Conservation (phyloP, 2,888 invertebrate genomes). For the Nemapogon koenigi region DNA sequence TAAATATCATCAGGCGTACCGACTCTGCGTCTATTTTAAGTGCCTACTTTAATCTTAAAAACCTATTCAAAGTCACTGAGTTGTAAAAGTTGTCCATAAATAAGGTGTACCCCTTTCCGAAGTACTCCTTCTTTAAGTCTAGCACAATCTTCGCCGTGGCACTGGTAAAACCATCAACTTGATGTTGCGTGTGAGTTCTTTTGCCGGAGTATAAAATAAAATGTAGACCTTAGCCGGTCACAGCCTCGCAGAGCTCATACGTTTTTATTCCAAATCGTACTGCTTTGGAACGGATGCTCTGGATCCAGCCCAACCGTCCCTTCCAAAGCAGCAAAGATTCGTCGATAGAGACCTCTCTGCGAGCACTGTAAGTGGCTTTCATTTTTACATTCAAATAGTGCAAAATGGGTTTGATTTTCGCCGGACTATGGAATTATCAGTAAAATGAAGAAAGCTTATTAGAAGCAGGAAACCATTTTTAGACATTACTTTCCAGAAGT, state of each 20-base stretch:
- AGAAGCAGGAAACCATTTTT: too few species aligned
- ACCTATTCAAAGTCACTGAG: too few species aligned
- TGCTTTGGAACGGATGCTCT: conserved; percentile 23
- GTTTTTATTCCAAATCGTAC: too few species aligned
- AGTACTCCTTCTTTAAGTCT: conserved; percentile 12
- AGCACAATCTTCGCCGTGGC: conserved; percentile 17
- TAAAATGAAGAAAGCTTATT: too few species aligned
- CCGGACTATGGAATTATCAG: too few species aligned
- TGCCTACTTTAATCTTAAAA: too few species aligned
- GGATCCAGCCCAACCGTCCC: conserved; percentile 20
- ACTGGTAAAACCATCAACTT: conserved; percentile 6
- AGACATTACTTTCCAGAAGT: too few species aligned
- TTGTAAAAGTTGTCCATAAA: too few species aligned
- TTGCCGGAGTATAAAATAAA: conserved; percentile 14
- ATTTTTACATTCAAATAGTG: conserved; percentile 13
- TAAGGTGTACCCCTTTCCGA: too few species aligned
- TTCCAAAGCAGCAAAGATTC: conserved; percentile 22
- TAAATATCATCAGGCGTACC: too few species aligned
- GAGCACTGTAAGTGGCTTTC: conserved; percentile 5
- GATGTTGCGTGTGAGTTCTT: background rate
- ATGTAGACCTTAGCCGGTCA: conserved; percentile 14
- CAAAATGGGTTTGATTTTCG: conserved; percentile 10
- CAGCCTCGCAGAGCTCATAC: conserved; percentile 22
- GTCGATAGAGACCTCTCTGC: conserved; percentile 15
- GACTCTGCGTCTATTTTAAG: too few species aligned